Conservation (phyloP, 1,140 invertebrate genomes). For the Trinorchestia longiramus region DNA sequence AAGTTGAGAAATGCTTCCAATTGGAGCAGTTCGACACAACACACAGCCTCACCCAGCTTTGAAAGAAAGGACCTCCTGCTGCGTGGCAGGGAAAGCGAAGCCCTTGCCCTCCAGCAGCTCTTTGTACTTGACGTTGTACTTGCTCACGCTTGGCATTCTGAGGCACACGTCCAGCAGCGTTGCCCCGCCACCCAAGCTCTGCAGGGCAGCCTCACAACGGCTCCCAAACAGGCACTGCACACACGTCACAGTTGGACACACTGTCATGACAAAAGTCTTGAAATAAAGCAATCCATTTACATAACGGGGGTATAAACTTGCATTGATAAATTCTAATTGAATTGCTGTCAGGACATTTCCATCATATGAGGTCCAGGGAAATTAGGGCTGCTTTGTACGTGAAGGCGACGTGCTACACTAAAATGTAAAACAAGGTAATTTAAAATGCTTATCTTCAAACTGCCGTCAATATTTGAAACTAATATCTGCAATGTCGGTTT, state of each 20-base stretch:
- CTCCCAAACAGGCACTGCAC: constrained; percentile 74
- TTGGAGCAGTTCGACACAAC: too few species aligned
- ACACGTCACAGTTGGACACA: background rate
- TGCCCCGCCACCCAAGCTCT: constrained; percentile 82
- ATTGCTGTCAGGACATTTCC: too few species aligned
- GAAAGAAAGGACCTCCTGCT: constrained; percentile 81
- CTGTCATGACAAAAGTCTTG: background rate
- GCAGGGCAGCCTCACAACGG: constrained; percentile 76
- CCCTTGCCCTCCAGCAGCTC: constrained; percentile 78
- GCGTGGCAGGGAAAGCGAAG: constrained; percentile 78
- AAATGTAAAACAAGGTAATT: too few species aligned
- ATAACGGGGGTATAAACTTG: too few species aligned
- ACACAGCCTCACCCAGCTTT: constrained; percentile 75
- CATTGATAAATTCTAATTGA: too few species aligned
- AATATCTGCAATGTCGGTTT: too few species aligned
- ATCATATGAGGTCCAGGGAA: too few species aligned
- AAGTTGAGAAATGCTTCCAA: too few species aligned
- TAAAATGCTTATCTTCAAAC: too few species aligned
- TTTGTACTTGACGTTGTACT: constrained; percentile 80
- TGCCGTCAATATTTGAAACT: too few species aligned
- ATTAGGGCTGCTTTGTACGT: too few species aligned
- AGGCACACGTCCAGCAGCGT: constrained; percentile 84
- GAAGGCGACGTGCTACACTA: too few species aligned
- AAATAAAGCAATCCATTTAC: constrained; percentile 13
- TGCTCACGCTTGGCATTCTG: constrained; percentile 80